Base-by-base conservation (phyloP, 2,888 invertebrate species). In the Noctua pronuba region DNA sequence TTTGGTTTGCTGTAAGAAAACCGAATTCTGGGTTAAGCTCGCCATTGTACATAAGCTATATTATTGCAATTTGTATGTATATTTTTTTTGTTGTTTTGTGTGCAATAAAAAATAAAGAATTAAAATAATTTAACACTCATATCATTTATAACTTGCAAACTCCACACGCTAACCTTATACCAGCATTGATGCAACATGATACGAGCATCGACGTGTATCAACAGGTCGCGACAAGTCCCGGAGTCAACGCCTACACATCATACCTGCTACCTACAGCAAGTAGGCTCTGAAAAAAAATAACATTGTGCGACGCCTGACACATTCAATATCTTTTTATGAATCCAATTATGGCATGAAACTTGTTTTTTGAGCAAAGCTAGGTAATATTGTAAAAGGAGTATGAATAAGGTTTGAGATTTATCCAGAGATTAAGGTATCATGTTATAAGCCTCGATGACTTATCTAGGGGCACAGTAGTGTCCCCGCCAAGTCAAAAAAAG, bases 181-280 rank as follows among this genome's bases (percentile, higher is more conserved):
- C 49, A 52, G 28, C n/a, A 8, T 65, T 65, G 18, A 58, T 58
- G 69, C 69, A 70, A 70, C 77, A 16, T 72, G 72, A 82, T 71
- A 71, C 84, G 28, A 16, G 86, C 13, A 73, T 55, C 60, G 64
- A 84, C 83, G 35, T 28, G 84, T 11, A 49, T 24, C 70, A 65
- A 83, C 84, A 86, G 41, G 84, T 84, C 38, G 70, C 70, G 52
- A 84, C 84, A 79, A 86, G 84, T 86, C 71, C 70, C 52, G 46
- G 13, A 83, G 31, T 60, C 77, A 74, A 72, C 85, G 75, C 69
- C 77, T 69, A 66, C 31, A 67, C 67, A 21, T 73, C 62, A 60
- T 74, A 73, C 85, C 67, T 85, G 82, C 73, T 58, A 49, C 49
- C 70, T 24, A 82, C 49, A 18, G 66, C 18, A 7, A 80, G 60